Evolutionary conservation across 92 coral and sea anemone species (phyloP), one percentile per base, ranked within the genome.

Genomic region (Metridium senile): DNA sequence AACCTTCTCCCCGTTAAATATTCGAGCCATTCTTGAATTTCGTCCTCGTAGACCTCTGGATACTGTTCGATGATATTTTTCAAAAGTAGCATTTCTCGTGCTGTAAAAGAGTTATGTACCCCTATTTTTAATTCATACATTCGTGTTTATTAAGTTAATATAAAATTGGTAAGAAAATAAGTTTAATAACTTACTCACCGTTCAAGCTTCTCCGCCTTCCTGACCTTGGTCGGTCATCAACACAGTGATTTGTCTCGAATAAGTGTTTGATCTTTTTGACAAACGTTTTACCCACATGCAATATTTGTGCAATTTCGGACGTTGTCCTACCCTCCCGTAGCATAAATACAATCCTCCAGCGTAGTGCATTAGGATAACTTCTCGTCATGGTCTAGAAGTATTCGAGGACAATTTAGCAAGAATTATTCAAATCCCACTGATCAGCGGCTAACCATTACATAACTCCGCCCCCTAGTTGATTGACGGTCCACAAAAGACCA

Each of bases 1-100:
- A 39, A 39, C 32, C 21, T 33, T 66, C 51, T 66, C 9, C 47
- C 53, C 32, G 71, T 66, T 45, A 66, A 34, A 66, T 66, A 66
- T 33, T 25, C 52, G 43, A 66, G 32, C 71, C 71, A 66, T 27
- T 39, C 49, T 39, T 39, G 49, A 4, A 39, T 4, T 13, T 39
- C 49, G 13, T 39, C 49, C 13, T 6, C 13, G 13, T 39, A 39
- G 13, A 39, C 49, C 49, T 39, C 49, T 6, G 49, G 49, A 39
- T 39, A 39, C 13, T 39, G 49, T 6, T 6, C 13, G 13, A 39
- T 39, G 49, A 39, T 39, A 39, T 39, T 39, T 39, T 13, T 39
- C 6, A 39, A 4, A 6, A 39, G 13, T 13, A 39, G 13, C 6
- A 39, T 13, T 6, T 39, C 49, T 39, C 13, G 49, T 4, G 49